phyloP scores from a whole-genome alignment of 2,797 vertebrate species.

The Myripristis murdjan region DNA sequence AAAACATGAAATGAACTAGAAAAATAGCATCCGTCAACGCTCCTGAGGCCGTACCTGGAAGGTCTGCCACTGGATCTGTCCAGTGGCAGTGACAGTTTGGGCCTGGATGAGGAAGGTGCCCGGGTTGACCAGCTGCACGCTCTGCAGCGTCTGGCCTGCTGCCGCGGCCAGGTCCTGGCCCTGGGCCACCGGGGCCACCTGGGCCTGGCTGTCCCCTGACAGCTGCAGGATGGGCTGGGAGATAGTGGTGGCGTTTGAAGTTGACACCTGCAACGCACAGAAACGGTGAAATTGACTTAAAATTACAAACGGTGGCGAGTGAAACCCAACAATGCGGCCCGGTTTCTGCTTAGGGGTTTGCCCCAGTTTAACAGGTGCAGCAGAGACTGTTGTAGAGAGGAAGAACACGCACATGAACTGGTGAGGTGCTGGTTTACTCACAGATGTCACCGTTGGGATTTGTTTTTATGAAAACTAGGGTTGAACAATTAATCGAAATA shows the following conservation, averaged over 20 bases:
- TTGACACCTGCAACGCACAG: slow-evolving; percentile 88
- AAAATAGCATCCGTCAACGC: neutral
- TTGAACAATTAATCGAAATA: too few species aligned
- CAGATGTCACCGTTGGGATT: too few species aligned
- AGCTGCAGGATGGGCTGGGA: slow-evolving; percentile 93
- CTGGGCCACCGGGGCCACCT: slow-evolving; percentile 92
- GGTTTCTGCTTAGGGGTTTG: neutral
- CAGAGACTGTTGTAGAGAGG: too few species aligned
- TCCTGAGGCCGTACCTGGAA: slow-evolving; percentile 88
- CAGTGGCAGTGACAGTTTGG: slow-evolving; percentile 96
- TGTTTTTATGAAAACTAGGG: too few species aligned
- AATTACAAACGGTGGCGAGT: too few species aligned
- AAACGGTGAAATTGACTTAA: neutral
- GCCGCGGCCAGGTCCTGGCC: slow-evolving; percentile 87
- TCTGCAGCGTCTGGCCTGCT: slow-evolving; percentile 92
- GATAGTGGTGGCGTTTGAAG: slow-evolving; percentile 90
- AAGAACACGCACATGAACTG: too few species aligned
- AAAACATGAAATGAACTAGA: neutral
- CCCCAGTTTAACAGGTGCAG: neutral
- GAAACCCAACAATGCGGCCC: too few species aligned
- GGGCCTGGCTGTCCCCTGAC: slow-evolving; percentile 87
- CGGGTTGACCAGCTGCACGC: slow-evolving; percentile 97
- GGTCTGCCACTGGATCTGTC: slow-evolving; percentile 99
- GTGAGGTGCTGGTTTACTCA: too few species aligned
- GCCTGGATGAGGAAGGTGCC: slow-evolving; percentile 99